Base-by-base conservation (phyloP, 2,888 invertebrate genomes). In the Argyresthia albistria region DNA sequence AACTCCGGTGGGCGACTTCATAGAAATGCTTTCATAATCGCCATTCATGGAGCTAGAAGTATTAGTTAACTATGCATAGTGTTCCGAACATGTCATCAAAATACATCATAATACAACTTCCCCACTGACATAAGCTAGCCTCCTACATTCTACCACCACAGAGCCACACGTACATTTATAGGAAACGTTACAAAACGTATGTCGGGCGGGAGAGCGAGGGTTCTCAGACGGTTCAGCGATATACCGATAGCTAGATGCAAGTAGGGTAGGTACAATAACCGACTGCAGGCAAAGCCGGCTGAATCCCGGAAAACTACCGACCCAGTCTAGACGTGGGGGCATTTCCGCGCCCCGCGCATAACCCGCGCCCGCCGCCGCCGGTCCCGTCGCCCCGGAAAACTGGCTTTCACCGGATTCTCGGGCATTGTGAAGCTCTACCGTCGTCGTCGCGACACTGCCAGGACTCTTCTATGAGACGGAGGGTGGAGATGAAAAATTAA, bases 261-360 rank as follows among this genome's bases (percentile, higher is more conserved):
- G 84, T 84, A 83, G 83, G 81, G 81, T 25, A 25, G 25, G 25
- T 25, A 25, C 25, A 79, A 82, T 49, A 49, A 35, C 39, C 42
- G 76, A 80, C 83, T 86, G 86, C 86, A 84, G 82, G 73, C 81
- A 81, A 80, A 80, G 79, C 77, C 74, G 77, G 67, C 80, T 82
- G 86, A 83, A 87, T 83, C 86, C 86, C 80, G 87, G 88, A 88
- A 84, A 87, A 87, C 88, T 88, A 86, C 84, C 88, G 87, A 88
- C 88, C 88, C 88, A 88, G 88, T 88, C 88, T 88, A 88, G 88
- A 88, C 88, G 72, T 80, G 87, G 86, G 81, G 87, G 86, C 84
- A 82, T 71, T 81, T 80, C 83, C 80, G 71, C 69, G 58, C 58
- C 60, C 62, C 62, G 58, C 63, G 59, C 59, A 63, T 59, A 65